phyloP scores from a whole-genome alignment of 2,113 vertebrate genomes.

The Pelecanus crispus region DNA sequence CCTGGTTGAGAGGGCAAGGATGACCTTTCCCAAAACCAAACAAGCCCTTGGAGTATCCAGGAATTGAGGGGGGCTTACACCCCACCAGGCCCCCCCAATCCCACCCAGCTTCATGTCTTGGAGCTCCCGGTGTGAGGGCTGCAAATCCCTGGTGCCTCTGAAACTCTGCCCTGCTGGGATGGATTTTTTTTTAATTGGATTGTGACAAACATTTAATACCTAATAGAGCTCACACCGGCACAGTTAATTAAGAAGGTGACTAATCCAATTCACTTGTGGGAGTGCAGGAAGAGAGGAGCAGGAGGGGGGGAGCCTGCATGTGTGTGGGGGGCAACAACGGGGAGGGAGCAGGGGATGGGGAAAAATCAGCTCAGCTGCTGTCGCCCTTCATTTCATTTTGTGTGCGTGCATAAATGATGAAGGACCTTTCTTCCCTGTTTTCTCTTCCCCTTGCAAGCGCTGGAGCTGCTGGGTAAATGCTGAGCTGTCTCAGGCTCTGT shows the following conservation, averaged over 20 bases:
- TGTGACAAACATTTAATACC: constrained; percentile 83
- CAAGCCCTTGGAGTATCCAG: neutral
- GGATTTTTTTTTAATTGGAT: constrained; percentile 80
- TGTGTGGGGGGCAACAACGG: accelerated
- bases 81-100: accelerated
- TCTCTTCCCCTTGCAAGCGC: neutral
- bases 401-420: neutral
- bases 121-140: accelerated
- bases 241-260: constrained; percentile 85
- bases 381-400: neutral
- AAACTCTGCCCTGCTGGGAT: constrained; percentile 59
- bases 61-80: neutral
- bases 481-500: neutral
- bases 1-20: neutral
- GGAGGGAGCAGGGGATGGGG: neutral
- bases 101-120: accelerated
- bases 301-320: neutral
- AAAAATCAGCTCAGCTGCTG: neutral
- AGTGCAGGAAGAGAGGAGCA: constrained; percentile 10
- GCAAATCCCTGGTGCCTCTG: neutral
- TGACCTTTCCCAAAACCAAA: neutral
- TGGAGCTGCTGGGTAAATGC: neutral
- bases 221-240: constrained; percentile 77
- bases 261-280: constrained; percentile 73
- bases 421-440: neutral